Evolutionary conservation across 2,888 invertebrate genomes (phyloP).

Genomic region (Ptychoptera albimana): DNA sequence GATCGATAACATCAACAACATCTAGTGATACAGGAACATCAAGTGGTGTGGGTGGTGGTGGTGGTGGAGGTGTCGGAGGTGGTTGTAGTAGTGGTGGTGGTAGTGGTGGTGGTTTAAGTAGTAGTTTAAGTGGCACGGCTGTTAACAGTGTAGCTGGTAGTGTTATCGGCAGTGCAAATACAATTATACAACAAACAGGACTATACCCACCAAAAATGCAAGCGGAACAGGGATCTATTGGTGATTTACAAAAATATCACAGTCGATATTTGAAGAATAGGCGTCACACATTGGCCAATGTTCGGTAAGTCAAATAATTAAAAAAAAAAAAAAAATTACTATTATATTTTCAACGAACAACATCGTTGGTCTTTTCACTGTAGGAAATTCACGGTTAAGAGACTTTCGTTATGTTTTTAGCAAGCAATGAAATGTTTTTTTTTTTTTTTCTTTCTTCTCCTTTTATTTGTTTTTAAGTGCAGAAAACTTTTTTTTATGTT

Average conservation of each 20-base stretch:
- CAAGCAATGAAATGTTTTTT: no score
- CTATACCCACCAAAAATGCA: slow-evolving; percentile 57
- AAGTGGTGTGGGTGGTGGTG: slow-evolving; percentile 2
- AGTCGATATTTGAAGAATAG: slow-evolving; percentile 71
- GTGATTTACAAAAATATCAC: slow-evolving; percentile 78
- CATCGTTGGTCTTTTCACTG: no score
- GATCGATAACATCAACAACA: slow-evolving; percentile 17
- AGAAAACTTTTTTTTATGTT: no score
- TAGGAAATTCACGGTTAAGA: no score
- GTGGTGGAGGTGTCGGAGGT: not conserved
- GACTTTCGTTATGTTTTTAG: no score
- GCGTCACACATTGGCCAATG: slow-evolving; percentile 79
- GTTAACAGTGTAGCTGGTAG: slow-evolving; percentile 17
- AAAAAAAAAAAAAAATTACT: not conserved
- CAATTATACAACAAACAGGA: slow-evolving; percentile 17
- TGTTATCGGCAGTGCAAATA: slow-evolving; percentile 17
- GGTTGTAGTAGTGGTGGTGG: not conserved
- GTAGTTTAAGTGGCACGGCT: slow-evolving; percentile 16
- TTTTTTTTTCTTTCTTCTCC: no score
- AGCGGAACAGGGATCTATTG: slow-evolving; percentile 83
- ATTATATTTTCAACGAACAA: not conserved
- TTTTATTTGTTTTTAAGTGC: no score
- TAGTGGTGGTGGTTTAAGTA: slow-evolving; percentile 7
- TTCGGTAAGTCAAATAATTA: slow-evolving; percentile 54
- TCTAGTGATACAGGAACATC: slow-evolving; percentile 25